phyloP scores from a whole-genome alignment of 2,888 invertebrate species.

The Chymomyza amoena region DNA sequence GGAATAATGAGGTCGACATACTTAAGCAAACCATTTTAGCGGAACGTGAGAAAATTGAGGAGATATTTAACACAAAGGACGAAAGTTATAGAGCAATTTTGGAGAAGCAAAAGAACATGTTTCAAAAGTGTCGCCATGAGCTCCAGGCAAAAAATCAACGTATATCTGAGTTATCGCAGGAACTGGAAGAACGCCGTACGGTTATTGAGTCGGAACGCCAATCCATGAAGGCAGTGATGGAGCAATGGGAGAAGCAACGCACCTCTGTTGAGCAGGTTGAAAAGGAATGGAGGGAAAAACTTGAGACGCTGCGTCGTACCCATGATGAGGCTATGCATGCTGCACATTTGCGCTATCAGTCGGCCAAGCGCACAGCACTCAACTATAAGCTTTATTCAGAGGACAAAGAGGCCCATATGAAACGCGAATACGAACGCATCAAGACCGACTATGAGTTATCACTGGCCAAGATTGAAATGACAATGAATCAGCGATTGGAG shows the following conservation, averaged over 20 bases:
- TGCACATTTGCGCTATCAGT: constrained; percentile 82
- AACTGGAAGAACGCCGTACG: constrained; percentile 72
- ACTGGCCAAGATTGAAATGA: constrained; percentile 67
- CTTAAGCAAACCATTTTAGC: constrained; percentile 77
- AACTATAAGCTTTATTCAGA: constrained; percentile 85
- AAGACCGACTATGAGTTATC: constrained; percentile 81
- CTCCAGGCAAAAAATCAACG: constrained; percentile 79
- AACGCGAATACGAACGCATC: constrained; percentile 83
- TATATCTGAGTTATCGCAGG: constrained; percentile 69
- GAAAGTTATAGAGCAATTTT: constrained; percentile 46
- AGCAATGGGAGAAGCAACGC: constrained; percentile 79
- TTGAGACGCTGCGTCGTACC: constrained; percentile 79
- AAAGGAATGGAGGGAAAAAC: constrained; percentile 79
- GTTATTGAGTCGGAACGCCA: constrained; percentile 79
- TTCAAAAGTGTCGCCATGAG: constrained; percentile 71
- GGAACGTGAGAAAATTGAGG: constrained; percentile 75
- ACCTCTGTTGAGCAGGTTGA: constrained; percentile 80
- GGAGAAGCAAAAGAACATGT: constrained; percentile 62
- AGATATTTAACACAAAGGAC: constrained; percentile 68
- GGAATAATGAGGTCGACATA: constrained; percentile 75
- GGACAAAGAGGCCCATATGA: constrained; percentile 83
- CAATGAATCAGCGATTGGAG: constrained; percentile 67
- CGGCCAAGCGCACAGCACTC: constrained; percentile 82
- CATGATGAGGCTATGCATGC: constrained; percentile 80
- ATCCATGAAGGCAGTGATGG: constrained; percentile 79